Base-by-base conservation (phyloP, 1,140 invertebrate genomes). In the Saxidomus purpurata region DNA sequence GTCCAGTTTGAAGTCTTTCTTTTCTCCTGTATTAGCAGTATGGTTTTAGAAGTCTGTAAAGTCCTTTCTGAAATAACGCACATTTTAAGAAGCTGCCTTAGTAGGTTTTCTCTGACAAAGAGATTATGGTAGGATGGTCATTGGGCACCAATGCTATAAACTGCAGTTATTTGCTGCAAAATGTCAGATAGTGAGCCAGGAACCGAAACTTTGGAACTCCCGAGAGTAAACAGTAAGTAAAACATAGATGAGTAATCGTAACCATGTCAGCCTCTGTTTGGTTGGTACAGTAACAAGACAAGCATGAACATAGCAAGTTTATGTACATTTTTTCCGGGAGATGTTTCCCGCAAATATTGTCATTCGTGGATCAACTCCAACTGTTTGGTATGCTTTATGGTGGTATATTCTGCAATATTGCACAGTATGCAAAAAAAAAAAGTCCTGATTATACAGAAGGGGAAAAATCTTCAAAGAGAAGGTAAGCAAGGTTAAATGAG, bases 351-450 rank as follows among this genome's bases (percentile, higher is more conserved):
- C 11, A 71, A 71, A 38, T 71, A 71, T 38, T 71, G 36, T 71
- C 34, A 38, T 38, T 71, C 36, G n/a, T 71, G 67, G 34, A 71
- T 71, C 67, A 71, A 19, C 67, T 71, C 67, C 67, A 71, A 71
- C 6, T 71, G 67, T 36, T 4, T 28, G 15, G 36, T 71, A 71
- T 38, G 31, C 22, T 71, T 40, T 36, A 71, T 71, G n/a, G n/a
- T n/a, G n/a, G n/a, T n/a, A n/a, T n/a, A n/a, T n/a, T n/a, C n/a
- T n/a, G n/a, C n/a, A n/a, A 38, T 71, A 9, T 71, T 71, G 25
- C 55, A 9, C 6, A 22, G 22, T 28, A 59, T 59, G 55, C 6
- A 59, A 59, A 25, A 6, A n/a, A 59, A 25, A 6, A 6, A 59
- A 9, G 17, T n/a, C 4, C 25, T 19, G 22, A 59, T 59, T 3